Conservation (phyloP, 2,888 invertebrate species). For the Caradrina clavipalpis region DNA sequence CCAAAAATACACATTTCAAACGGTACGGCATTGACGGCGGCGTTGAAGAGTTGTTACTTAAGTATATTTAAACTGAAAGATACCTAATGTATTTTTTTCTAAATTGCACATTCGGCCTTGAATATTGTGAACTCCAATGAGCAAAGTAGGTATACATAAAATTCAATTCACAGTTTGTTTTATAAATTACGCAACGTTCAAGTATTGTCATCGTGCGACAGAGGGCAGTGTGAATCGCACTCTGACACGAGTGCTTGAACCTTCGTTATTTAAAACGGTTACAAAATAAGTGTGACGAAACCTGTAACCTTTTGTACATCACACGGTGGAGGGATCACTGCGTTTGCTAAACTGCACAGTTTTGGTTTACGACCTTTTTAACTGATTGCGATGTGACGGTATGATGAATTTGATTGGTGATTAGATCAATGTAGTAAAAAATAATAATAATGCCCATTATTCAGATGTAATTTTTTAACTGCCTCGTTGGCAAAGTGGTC, state of each 20-base stretch:
- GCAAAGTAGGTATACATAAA: constrained; percentile 54
- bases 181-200: constrained; percentile 55
- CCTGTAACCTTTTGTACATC: constrained; percentile 71
- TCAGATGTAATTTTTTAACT: too few relatives aligned
- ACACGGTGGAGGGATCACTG: constrained; percentile 59
- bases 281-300: constrained; percentile 74
- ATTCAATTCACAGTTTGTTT: constrained; percentile 53
- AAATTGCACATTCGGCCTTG: constrained; percentile 56
- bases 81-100: constrained; percentile 39
- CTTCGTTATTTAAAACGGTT: constrained; percentile 77
- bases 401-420: constrained; percentile 12
- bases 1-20: constrained; percentile 18
- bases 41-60: constrained; percentile 19
- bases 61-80: constrained; percentile 31
- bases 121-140: constrained; percentile 43
- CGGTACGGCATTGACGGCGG: constrained; percentile 28
- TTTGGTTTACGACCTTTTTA: constrained; percentile 58
- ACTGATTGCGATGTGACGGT: constrained; percentile 9
- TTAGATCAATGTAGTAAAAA: not conserved
- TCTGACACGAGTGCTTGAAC: constrained; percentile 69
- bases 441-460: not conserved
- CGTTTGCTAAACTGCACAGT: constrained; percentile 54
- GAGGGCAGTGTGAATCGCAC: constrained; percentile 45
- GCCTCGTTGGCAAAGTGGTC: too few relatives aligned
- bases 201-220: constrained; percentile 66